phyloP scores from a whole-genome alignment of 2,888 invertebrate species.

The Monochamus alternatus region DNA sequence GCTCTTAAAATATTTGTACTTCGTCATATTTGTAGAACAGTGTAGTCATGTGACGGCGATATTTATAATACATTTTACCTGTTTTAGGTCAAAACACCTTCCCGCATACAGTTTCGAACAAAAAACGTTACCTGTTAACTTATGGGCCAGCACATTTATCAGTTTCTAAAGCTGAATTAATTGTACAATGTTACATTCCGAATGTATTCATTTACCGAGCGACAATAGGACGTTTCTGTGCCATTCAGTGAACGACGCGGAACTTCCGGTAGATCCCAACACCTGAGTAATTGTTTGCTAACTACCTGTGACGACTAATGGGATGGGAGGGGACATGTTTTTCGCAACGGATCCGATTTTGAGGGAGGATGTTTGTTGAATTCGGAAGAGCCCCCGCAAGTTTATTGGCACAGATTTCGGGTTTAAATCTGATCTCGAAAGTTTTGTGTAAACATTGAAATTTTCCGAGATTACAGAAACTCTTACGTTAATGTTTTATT shows the following conservation, averaged over 20 bases:
- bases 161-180: conserved; percentile 14
- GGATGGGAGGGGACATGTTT: conserved; percentile 2
- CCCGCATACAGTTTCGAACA: neutral
- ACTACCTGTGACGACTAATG: conserved; percentile 24
- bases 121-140: conserved; percentile 16
- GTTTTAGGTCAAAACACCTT: no score
- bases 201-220: conserved; percentile 3
- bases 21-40: no score
- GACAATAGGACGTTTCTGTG: conserved; percentile 21
- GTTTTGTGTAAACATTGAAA: no score
- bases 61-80: no score
- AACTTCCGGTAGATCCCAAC: conserved; percentile 31
- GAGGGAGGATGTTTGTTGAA: neutral
- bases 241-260: conserved; percentile 19
- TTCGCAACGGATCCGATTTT: neutral
- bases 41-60: no score
- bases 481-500: no score
- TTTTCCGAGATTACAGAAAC: no score
- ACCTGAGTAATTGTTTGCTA: conserved; percentile 39
- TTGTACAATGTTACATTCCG: conserved; percentile 22
- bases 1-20: no score
- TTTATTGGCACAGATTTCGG: neutral
- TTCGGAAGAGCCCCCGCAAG: neutral
- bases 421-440: no score
- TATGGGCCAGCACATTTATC: neutral